Conservation (phyloP, 2,888 invertebrate species). For the Ypsolopha scabrella region DNA sequence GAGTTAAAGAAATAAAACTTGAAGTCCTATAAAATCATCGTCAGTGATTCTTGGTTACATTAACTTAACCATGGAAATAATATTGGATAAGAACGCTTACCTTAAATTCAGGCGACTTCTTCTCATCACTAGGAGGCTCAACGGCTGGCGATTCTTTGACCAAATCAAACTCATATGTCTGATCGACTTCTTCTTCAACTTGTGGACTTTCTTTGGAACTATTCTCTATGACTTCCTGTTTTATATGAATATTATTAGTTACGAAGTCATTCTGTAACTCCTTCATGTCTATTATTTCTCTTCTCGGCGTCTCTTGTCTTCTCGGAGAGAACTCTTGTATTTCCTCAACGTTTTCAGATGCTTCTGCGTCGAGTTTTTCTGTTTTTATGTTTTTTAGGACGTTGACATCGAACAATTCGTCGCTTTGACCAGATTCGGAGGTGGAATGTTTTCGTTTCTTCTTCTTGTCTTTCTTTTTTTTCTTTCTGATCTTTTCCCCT, state of each 20-base stretch:
- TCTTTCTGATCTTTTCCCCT: slow-evolving; percentile 12
- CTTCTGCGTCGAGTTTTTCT: slow-evolving; percentile 49
- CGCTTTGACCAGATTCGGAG: slow-evolving; percentile 36
- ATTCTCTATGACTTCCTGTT: slow-evolving; percentile 33
- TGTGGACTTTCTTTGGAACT: neutral
- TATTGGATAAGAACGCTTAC: no score
- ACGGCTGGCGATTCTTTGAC: neutral
- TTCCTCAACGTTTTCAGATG: slow-evolving; percentile 12
- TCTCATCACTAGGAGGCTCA: neutral
- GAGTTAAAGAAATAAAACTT: no score
- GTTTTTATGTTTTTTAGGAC: slow-evolving; percentile 58
- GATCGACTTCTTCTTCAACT: neutral
- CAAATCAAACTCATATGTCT: slow-evolving; percentile 9
- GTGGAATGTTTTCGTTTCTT: slow-evolving; percentile 30
- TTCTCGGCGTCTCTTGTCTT: slow-evolving; percentile 17
- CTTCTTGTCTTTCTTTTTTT: slow-evolving; percentile 22
- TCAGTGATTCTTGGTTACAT: no score
- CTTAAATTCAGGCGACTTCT: neutral
- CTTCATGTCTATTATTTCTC: slow-evolving; percentile 57
- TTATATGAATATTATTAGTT: slow-evolving; percentile 44
- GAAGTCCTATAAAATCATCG: no score
- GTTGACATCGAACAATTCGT: slow-evolving; percentile 50
- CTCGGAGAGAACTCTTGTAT: slow-evolving; percentile 36
- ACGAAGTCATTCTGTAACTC: slow-evolving; percentile 59
- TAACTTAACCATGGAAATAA: no score